Evolutionary conservation across 2,888 invertebrate genomes (phyloP), one percentile per base, ranked within the genome.

Genomic region (Andricus quercusramuli): DNA sequence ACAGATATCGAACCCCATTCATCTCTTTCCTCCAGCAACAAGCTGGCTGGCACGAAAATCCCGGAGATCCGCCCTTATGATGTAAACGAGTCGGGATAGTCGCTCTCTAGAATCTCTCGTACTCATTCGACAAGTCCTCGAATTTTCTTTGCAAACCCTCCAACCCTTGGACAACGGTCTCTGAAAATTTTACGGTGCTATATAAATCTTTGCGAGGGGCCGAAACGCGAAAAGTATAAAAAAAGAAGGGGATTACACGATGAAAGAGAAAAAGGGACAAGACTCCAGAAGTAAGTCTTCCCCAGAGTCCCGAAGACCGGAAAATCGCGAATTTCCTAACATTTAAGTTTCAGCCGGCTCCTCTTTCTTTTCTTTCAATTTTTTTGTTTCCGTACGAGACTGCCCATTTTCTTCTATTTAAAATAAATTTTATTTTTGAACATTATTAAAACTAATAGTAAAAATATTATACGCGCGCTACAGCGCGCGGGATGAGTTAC

Each of bases 1-100:
- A 74, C 70, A 51, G 70, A 51, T 56, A 51, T 74, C 70, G 51
- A 74, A 51, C 51, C 56, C 70, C 70, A 74, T 74, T 74, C 70
- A 51, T 74, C 70, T 74, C 56, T 74, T 51, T 17, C 70, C 70
- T 17, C 47, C 29, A 17, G 15, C 47, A 13, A 29, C 17, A 51
- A 44, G 68, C 47, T 22, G 20, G 9, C 62, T 62, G 62, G 62
- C 70, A 47, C 47, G 66, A 70, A 70, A 70, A 70, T 70, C 70
- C 70, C 29, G 29, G 70, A 47, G 70, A 70, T 70, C 70, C 70
- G 47, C 70, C 70, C 51, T 47, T 70, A 51, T 70, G 70, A 70
- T 70, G 70, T 70, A 70, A 70, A 70, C 70, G 29, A 70, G 47
- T 70, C 29, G 25, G 41, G n/a, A 70, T 25, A 47, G 62, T 62